Percentiles rank a stretch among this genome's conserved stretches.
phyloP scores from a whole-genome alignment of 2,113 vertebrate species.

The Odobenus rosmarus region DNA sequence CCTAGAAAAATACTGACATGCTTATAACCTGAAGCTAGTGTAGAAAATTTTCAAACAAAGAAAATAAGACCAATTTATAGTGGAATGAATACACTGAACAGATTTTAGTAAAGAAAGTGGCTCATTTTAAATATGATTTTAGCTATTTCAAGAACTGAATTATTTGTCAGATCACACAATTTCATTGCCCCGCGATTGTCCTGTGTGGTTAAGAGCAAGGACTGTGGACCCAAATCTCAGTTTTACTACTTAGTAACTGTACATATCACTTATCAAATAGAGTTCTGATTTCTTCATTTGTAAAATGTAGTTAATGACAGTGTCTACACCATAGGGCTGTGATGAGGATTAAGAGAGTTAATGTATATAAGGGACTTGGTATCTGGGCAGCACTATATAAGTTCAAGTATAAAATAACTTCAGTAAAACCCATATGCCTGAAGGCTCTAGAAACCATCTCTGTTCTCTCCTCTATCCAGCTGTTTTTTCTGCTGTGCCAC shows the following conservation, averaged over 20 bases:
- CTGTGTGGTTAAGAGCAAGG: not conserved
- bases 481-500: not conserved
- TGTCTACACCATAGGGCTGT: not conserved
- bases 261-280: not conserved
- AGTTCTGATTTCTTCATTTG: not conserved
- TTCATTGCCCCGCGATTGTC: not conserved
- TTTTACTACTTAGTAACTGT: not conserved
- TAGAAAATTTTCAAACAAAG: slow-evolving; percentile 26
- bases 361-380: not conserved
- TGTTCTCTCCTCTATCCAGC: not conserved
- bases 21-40: slow-evolving; percentile 9
- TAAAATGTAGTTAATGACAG: not conserved
- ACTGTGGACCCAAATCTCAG: not conserved
- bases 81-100: not conserved
- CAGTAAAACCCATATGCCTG: not conserved
- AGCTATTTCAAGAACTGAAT: slow-evolving; percentile 44
- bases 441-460: not conserved
- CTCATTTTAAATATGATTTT: slow-evolving; percentile 31
- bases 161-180: not conserved
- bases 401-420: not conserved
- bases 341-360: not conserved
- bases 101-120: slow-evolving; percentile 13
- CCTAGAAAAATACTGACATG: not conserved
- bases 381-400: not conserved
- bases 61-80: slow-evolving; percentile 20